phyloP scores from a whole-genome alignment of 2,888 invertebrate species.

The Phasia obesa region DNA sequence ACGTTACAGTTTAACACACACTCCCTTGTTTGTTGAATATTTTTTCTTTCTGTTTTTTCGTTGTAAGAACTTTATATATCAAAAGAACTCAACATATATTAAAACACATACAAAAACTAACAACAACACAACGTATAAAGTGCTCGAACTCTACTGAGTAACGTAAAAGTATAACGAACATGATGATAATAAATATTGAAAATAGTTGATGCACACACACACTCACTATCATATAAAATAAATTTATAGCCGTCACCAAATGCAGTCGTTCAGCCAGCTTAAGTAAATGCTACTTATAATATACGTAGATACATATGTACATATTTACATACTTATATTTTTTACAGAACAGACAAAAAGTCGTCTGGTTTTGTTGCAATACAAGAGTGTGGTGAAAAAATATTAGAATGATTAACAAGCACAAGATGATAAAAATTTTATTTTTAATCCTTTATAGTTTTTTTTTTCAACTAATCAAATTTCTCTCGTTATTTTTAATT shows the following conservation, averaged over 20 bases:
- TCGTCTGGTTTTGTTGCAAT: constrained; percentile 40
- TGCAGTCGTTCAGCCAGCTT: constrained; percentile 39
- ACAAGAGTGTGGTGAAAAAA: constrained; percentile 3
- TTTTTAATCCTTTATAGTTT: constrained; percentile 40
- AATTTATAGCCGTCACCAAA: constrained; percentile 52
- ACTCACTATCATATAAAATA: constrained; percentile 1
- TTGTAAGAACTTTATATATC: constrained; percentile 46
- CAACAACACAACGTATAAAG: constrained; percentile 38
- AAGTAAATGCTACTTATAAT: constrained; percentile 16
- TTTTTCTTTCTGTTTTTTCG: constrained; percentile 1
- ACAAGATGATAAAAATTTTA: constrained; percentile 33
- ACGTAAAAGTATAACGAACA: constrained; percentile 33
- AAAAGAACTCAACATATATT: constrained; percentile 54
- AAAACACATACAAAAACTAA: constrained; percentile 21
- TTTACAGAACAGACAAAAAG: constrained; percentile 63
- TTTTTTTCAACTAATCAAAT: constrained; percentile 3
- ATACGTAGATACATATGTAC: background rate
- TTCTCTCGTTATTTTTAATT: constrained; percentile 31
- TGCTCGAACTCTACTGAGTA: constrained; percentile 51
- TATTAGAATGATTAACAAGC: constrained; percentile 43
- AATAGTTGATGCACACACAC: constrained; percentile 35
- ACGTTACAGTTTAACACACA: constrained; percentile 29
- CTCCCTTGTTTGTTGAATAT: constrained; percentile 49
- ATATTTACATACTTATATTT: constrained; percentile 11
- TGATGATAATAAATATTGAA: constrained; percentile 62